Base-by-base conservation (phyloP, 2,888 invertebrate species). In the Cylindroiulus punctatus region DNA sequence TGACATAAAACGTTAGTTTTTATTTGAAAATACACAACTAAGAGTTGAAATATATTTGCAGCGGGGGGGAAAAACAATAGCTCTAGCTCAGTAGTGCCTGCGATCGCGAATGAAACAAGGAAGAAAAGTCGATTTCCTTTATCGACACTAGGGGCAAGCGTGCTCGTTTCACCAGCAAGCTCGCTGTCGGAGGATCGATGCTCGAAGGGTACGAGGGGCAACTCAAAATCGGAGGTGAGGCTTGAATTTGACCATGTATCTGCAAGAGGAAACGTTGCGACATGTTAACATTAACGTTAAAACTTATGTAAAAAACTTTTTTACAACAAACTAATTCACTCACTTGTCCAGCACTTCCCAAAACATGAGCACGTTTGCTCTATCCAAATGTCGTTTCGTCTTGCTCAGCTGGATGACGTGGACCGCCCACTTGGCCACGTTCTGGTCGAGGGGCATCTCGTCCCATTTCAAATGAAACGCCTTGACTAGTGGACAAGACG, bases 301-400 rank as follows among this genome's bases (percentile, higher is more conserved):
- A 84, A 17, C 40, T 42, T 4, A 36, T 32, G 7, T 14, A 17
- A 84, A 42, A 4, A 52, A 85, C 4, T 85, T 12, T 47, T n/a
- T 14, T 19, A 22, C 4, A 85, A 85, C 32, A n/a, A n/a, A 81
- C 44, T 30, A 40, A 40, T 86, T 36, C 88, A 92, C 93, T 91
- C 92, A 98, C 96, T 95, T 96, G 92, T 99, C 99, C 81, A 99
- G 93, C 88, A 95, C 95, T 91, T 98, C 98, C 99, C 99, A 99
- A 92, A 99, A 98, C 89, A 95, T 94, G 93, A 98, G 96, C 86
- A 99, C 93, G 44, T 96, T 95, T 83, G 99, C 99, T 90, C 98
- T 93, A 92, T 99, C 99, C 90, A 99, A 94, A 93, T 99, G 99
- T 86, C 99, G 93, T 92, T 98, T 98, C 86, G 96, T 95, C 90